These are phyloP conservation scores for Halictus rubicundus DNA, from an alignment of 1,140 invertebrate genomes.

Conservation along the genomic window DNA sequence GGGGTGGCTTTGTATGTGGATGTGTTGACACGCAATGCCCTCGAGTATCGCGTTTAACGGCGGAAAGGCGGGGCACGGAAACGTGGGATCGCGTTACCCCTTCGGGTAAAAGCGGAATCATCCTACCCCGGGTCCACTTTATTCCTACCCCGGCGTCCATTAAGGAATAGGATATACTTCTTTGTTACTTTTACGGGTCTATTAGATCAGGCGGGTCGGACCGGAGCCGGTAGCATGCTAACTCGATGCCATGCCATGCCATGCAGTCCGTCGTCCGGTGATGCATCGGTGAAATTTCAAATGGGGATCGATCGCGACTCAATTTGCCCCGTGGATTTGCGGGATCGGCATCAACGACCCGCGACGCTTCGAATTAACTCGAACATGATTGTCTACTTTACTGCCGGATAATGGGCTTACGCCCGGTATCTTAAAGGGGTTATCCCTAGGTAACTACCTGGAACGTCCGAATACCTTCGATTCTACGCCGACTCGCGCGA, in stretches of 20 bases:
- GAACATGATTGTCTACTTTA: neutral
- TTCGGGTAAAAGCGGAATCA: neutral
- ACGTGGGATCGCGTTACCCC: neutral
- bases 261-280: neutral
- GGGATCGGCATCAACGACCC: neutral
- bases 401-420: neutral
- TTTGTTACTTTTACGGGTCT: slow-evolving; percentile 34
- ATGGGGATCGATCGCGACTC: slow-evolving; percentile 19
- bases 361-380: slow-evolving; percentile 5
- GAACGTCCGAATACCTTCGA: too few species aligned
- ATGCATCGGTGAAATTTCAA: slow-evolving; percentile 5
- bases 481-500: too few species aligned
- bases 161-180: slow-evolving; percentile 31
- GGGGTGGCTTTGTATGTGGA: neutral
- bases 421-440: too few species aligned
- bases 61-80: neutral
- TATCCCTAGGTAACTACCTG: too few species aligned
- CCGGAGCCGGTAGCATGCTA: neutral
- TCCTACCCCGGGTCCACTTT: neutral
- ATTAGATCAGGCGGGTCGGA: slow-evolving; percentile 6
- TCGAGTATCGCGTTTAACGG: slow-evolving; percentile 34
- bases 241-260: slow-evolving; percentile 4
- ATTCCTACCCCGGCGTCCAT: slow-evolving; percentile 15
- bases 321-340: slow-evolving; percentile 15
- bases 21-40: slow-evolving; percentile 45